A percentile compares a stretch with the other conserved stretches of the same genome.
Conservation (phyloP, 1,140 invertebrate genomes). For the Anoplolepis gracilipes region DNA sequence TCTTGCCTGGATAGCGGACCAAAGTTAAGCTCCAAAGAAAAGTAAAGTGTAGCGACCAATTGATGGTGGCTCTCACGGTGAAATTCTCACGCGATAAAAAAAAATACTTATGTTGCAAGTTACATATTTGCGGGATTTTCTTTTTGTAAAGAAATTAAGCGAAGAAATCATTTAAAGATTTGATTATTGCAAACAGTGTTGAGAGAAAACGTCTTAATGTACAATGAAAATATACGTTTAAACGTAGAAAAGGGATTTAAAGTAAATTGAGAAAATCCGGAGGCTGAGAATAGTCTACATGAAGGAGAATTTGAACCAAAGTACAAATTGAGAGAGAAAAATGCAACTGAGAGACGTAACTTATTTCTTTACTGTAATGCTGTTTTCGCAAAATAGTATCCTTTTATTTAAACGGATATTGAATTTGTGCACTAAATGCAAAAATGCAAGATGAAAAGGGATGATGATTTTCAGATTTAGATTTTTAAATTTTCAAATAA, state of each 20-base stretch:
- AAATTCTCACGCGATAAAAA: slow-evolving; percentile 69
- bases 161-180: neutral
- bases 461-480: slow-evolving; percentile 21
- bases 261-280: slow-evolving; percentile 47
- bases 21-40: slow-evolving; percentile 77
- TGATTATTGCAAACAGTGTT: neutral
- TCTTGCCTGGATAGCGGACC: slow-evolving; percentile 47
- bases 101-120: slow-evolving; percentile 41
- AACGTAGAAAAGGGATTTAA: slow-evolving; percentile 23
- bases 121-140: slow-evolving; percentile 21
- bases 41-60: slow-evolving; percentile 73
- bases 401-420: slow-evolving; percentile 26
- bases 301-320: slow-evolving; percentile 8
- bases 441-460: slow-evolving; percentile 18
- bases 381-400: slow-evolving; percentile 36
- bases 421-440: slow-evolving; percentile 36
- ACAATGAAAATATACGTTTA: neutral
- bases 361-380: slow-evolving; percentile 43
- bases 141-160: slow-evolving; percentile 9
- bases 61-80: slow-evolving; percentile 63
- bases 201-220: slow-evolving; percentile 5
- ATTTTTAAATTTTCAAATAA: slow-evolving; percentile 4
- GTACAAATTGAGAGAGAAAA: slow-evolving; percentile 42
- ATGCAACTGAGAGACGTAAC: slow-evolving; percentile 31
- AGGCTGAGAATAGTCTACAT: slow-evolving; percentile 4